Base-by-base conservation (phyloP, 2,888 invertebrate genomes). In the Leptinotarsa juncta region DNA sequence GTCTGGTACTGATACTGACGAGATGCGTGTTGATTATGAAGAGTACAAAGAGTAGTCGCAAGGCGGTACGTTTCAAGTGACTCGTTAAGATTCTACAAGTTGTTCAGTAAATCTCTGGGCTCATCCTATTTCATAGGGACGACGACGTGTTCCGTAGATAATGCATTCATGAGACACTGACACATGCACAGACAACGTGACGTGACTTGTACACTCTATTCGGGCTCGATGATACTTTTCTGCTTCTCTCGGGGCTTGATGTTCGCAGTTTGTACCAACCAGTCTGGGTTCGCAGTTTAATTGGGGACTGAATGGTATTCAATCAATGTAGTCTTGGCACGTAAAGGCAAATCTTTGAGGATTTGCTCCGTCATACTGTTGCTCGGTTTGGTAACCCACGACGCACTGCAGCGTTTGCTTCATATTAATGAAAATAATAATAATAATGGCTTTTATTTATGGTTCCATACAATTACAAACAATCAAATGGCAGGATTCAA, bases 51-150 rank as follows among this genome's bases (percentile, higher is more conserved):
- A 74, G 65, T 69, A 55, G 69, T 69, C 60, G 65, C 53, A 72
- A 67, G 74, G 76, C 79, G 79, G 79, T 71, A 67, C 78, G 71
- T 79, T 79, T 78, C 72, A 80, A 76, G 77, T 78, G 73, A 76
- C 76, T 80, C 73, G 80, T 80, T 80, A 80, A 79, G 74, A 79
- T 79, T 80, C 80, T 77, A 79, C 75, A 70, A 72, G 78, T 75
- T 72, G 67, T 77, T 72, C 67, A 70, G 76, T 78, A 77, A 76
- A 78, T 76, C 74, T 76, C 67, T 67, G 71, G 72, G 72, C 78
- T 76, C 78, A 80, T 80, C 79, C 76, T 75, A 76, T 79, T 79
- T 79, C 79, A 74, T 77, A 73, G 78, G 73, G 66, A 76, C 66
- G 75, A 68, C 65, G 73, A 79, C 74, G 75, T 74, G 72, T 72